Conservation (phyloP, 2,797 vertebrate species). For the Acipenser transmontanus region DNA sequence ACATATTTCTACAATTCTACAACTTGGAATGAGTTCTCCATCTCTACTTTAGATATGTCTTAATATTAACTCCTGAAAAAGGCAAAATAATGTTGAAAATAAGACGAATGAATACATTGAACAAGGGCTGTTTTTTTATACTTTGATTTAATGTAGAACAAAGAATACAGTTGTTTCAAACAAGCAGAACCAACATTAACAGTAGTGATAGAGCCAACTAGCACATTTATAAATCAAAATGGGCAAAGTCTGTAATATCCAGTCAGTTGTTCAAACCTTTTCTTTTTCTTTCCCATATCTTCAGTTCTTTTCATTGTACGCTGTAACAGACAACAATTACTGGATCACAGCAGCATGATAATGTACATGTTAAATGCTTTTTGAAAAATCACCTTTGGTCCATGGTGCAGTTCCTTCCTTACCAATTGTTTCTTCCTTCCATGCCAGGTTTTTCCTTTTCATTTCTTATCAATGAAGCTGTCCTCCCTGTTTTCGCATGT, state of each 20-base stretch:
- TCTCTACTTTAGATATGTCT: too few species aligned
- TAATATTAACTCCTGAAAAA: too few species aligned
- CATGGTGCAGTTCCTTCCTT: constrained; percentile 21
- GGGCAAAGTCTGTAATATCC: background rate
- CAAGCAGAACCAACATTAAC: too few species aligned
- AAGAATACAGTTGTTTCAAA: too few species aligned
- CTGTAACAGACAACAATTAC: constrained; percentile 22
- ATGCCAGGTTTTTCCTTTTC: constrained; percentile 19
- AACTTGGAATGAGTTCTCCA: too few species aligned
- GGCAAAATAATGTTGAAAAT: too few species aligned
- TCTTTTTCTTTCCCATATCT: constrained; percentile 9
- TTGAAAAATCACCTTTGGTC: constrained; percentile 31
- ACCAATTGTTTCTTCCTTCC: constrained; percentile 30
- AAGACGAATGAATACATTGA: too few species aligned
- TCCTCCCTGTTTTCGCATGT: constrained; percentile 37
- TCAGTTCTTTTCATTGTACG: constrained; percentile 15
- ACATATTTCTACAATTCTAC: too few species aligned
- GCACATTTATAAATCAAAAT: too few species aligned
- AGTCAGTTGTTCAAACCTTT: constrained; percentile 6
- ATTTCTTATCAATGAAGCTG: background rate
- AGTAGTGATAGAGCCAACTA: too few species aligned
- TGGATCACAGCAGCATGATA: constrained; percentile 19
- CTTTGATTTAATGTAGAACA: too few species aligned
- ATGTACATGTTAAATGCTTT: constrained; percentile 19
- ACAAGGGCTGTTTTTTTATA: too few species aligned